Evolutionary conservation across 2,797 vertebrate genomes (phyloP).

Genomic region (Anniella stebbinsi): DNA sequence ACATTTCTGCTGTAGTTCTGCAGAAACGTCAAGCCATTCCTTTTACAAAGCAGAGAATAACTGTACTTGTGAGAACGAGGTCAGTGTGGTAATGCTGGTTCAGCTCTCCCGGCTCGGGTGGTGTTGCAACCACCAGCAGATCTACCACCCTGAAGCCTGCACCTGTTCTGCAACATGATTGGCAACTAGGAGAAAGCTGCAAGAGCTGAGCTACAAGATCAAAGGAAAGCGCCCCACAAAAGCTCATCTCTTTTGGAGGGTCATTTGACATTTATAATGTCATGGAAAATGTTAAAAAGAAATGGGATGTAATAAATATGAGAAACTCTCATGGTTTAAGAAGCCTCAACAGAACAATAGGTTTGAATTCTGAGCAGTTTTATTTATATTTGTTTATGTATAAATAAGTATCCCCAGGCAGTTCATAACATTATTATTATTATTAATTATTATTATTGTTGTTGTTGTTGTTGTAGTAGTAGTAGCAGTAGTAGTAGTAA

Average conservation of each 20-base stretch:
- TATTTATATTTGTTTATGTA: neutral
- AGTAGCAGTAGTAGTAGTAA: too few species aligned
- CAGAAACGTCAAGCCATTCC: neutral
- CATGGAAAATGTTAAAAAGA: neutral
- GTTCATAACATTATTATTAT: too few species aligned
- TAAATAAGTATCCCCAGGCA: too few species aligned
- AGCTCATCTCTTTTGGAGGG: too few species aligned
- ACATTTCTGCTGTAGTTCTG: rapidly evolving
- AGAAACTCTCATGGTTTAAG: neutral
- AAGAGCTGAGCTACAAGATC: neutral
- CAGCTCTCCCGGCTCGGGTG: neutral
- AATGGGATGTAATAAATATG: neutral
- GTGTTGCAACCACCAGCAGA: neutral
- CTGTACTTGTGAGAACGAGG: neutral
- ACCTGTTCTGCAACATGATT: neutral
- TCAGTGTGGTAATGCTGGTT: neutral
- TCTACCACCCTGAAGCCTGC: neutral
- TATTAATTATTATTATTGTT: too few species aligned
- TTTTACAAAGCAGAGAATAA: neutral
- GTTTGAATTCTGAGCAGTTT: neutral
- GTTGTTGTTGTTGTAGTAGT: too few species aligned
- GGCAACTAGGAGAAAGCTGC: neutral
- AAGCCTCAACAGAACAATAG: neutral
- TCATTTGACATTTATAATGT: neutral
- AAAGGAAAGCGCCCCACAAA: neutral